A percentile compares a stretch with the other conserved stretches of the same genome.
These are phyloP conservation scores for Pteropus rufus DNA, from an alignment of 2,797 vertebrate species.

Conservation along the genomic window DNA sequence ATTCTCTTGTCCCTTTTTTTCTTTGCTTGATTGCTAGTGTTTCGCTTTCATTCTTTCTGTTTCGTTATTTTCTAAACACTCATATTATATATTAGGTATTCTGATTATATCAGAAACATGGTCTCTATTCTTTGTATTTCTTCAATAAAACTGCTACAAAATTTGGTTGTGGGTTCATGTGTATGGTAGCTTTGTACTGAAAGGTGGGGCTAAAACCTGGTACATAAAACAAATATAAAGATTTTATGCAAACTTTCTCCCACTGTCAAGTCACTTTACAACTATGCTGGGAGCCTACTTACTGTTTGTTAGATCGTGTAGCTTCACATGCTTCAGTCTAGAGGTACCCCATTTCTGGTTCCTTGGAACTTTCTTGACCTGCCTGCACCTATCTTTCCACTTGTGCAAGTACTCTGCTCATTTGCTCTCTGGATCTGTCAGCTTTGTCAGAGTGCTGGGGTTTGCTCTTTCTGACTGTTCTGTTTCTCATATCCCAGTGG, in stretches of 20 bases:
- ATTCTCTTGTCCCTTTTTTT: not conserved
- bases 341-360: not conserved
- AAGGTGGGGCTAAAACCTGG: not conserved
- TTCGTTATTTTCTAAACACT: slow-evolving; percentile 12
- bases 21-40: not conserved
- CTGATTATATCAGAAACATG: not conserved
- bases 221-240: not conserved
- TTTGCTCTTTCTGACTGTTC: not conserved
- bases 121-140: not conserved
- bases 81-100: not conserved
- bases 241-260: not conserved
- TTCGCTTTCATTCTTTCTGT: not conserved
- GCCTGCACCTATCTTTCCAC: not conserved
- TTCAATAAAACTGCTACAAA: not conserved
- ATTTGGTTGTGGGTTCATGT: not conserved
- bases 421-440: not conserved
- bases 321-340: not conserved
- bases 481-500: not conserved
- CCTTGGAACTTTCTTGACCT: not conserved
- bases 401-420: not conserved
- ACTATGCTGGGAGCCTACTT: not conserved
- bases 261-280: not conserved
- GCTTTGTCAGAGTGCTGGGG: not conserved
- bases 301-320: not conserved
- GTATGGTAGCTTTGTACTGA: not conserved